Conservation (phyloP, 2,113 vertebrate species). For the Recurvirostra avosetta region DNA sequence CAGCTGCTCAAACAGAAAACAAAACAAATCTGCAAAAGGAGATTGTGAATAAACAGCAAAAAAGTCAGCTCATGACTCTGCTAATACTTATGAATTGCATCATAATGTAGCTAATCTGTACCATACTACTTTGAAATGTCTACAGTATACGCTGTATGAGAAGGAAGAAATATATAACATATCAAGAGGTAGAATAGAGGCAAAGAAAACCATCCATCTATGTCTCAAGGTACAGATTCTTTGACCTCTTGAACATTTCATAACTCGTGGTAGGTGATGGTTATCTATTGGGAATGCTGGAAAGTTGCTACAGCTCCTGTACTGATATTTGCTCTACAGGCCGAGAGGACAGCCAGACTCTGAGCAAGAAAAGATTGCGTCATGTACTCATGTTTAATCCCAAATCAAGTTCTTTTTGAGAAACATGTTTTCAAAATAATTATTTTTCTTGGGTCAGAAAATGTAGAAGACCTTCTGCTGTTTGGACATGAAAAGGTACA, state of each 20-base stretch:
- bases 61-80: not conserved
- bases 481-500: not conserved
- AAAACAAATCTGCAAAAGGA: not conserved
- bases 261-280: not conserved
- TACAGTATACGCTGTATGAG: not conserved
- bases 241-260: not conserved
- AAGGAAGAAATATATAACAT: not conserved
- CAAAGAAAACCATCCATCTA: not conserved
- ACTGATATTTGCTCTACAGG: not conserved
- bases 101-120: not conserved
- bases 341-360: not conserved
- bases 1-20: conserved; percentile 29
- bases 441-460: not conserved
- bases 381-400: not conserved
- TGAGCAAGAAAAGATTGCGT: not conserved
- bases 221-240: not conserved
- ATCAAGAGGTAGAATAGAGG: not conserved
- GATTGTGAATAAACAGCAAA: not conserved
- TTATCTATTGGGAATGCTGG: not conserved
- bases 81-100: not conserved
- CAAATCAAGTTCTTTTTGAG: not conserved
- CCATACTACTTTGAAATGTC: not conserved
- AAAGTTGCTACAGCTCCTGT: not conserved
- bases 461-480: not conserved
- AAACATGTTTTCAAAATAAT: not conserved